These are phyloP conservation scores for Lagenorhynchus albirostris DNA, from an alignment of 2,113 vertebrate species.

Conservation along the genomic window DNA sequence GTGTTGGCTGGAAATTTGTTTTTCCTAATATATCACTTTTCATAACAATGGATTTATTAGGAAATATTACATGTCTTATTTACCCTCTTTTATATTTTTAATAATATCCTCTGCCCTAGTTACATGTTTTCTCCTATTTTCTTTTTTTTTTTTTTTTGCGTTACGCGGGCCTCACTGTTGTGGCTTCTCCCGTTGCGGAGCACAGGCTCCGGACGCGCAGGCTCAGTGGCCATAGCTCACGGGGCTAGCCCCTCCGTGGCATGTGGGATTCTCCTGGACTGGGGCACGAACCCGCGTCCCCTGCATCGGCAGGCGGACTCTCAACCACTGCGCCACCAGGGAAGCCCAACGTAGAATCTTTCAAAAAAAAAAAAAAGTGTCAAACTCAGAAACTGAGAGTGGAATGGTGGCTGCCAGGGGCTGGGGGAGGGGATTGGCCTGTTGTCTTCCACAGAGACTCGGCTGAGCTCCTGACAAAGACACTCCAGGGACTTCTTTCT, in stretches of 20 bases:
- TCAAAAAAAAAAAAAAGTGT: no score
- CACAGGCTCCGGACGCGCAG: no score
- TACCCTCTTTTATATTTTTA: neutral
- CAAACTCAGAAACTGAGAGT: neutral
- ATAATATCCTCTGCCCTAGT: neutral
- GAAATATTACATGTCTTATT: neutral
- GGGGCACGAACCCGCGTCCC: no score
- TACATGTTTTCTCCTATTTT: neutral
- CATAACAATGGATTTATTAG: neutral
- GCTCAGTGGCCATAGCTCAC: no score
- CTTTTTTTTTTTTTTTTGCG: neutral
- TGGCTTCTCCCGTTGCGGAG: no score
- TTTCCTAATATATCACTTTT: neutral
- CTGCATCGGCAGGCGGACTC: no score
- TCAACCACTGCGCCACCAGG: no score
- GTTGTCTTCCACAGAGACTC: fast-evolving
- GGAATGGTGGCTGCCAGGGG: neutral
- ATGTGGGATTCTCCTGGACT: no score
- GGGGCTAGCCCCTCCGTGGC: no score
- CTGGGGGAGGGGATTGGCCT: fast-evolving
- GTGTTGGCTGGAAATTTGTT: neutral
- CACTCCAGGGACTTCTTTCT: neutral
- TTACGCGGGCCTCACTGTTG: no score
- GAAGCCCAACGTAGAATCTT: neutral
- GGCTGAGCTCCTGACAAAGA: neutral